Evolutionary conservation across 1,140 invertebrate species (phyloP).

Genomic region (Diorhabda carinulata): DNA sequence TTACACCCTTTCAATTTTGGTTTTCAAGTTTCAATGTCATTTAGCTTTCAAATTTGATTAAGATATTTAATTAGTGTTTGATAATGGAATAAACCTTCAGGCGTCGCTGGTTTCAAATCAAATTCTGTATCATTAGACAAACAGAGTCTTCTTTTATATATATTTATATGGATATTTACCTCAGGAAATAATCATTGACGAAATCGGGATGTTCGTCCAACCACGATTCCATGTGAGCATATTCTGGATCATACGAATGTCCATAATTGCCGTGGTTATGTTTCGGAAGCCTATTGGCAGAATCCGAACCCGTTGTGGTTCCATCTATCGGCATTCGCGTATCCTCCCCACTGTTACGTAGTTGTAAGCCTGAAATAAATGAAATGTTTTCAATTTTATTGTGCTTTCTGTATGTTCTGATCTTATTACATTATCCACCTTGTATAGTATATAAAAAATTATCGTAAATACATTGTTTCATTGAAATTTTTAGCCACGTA

Average conservation of each 20-base stretch:
- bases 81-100: too few species aligned
- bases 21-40: too few species aligned
- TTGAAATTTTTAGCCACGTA: not conserved
- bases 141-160: too few species aligned
- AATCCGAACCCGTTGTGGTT: conserved; percentile 53
- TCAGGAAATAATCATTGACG: conserved; percentile 90
- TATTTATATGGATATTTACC: conserved; percentile 52
- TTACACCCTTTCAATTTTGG: too few species aligned
- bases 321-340: conserved; percentile 63
- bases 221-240: conserved; percentile 86
- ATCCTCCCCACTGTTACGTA: conserved; percentile 74
- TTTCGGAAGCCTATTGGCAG: conserved; percentile 47
- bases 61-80: too few species aligned
- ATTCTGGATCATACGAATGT: conserved; percentile 73
- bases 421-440: not conserved
- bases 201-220: conserved; percentile 95
- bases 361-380: conserved; percentile 64
- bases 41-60: too few species aligned
- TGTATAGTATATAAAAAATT: not conserved
- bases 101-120: too few species aligned
- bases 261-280: conserved; percentile 48
- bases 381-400: not conserved
- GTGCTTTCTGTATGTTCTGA: not conserved
- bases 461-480: not conserved
- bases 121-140: too few species aligned